Evolutionary conservation across 2,797 vertebrate genomes (phyloP).

Genomic region (Peromyscus attwateri): DNA sequence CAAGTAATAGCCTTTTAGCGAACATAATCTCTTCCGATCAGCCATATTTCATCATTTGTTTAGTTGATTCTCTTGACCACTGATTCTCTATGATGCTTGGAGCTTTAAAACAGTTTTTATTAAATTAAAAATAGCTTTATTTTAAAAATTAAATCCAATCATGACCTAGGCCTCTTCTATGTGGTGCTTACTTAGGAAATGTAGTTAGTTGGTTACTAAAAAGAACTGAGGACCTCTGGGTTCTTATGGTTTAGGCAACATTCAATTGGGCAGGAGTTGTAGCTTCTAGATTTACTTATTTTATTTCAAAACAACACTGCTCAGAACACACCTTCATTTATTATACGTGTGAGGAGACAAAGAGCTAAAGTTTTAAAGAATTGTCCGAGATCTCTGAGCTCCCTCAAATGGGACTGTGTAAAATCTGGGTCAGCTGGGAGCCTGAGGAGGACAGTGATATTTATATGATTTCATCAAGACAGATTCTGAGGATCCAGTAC

Average conservation of each 20-base stretch:
- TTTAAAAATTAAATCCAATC: background rate
- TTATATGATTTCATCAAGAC: background rate
- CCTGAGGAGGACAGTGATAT: too few relatives aligned
- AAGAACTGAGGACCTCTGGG: background rate
- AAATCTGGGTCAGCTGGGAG: background rate
- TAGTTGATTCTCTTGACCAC: background rate
- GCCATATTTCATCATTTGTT: background rate
- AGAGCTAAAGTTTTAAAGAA: background rate
- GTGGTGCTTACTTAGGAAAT: background rate
- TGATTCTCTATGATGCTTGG: background rate
- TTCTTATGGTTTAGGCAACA: background rate
- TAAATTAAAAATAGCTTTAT: background rate
- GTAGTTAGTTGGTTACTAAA: background rate
- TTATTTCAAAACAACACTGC: background rate
- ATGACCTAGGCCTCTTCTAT: background rate
- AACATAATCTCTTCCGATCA: background rate
- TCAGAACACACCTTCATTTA: background rate
- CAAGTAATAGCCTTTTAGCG: background rate
- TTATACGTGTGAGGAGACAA: background rate
- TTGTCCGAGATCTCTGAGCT: background rate
- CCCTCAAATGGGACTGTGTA: background rate
- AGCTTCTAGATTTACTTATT: background rate
- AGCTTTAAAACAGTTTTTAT: background rate
- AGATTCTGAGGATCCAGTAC: background rate
- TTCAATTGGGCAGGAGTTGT: background rate